Percentiles rank a stretch among this genome's conserved stretches.
Conservation (phyloP, 2,888 invertebrate genomes). For the Encarsia formosa region DNA sequence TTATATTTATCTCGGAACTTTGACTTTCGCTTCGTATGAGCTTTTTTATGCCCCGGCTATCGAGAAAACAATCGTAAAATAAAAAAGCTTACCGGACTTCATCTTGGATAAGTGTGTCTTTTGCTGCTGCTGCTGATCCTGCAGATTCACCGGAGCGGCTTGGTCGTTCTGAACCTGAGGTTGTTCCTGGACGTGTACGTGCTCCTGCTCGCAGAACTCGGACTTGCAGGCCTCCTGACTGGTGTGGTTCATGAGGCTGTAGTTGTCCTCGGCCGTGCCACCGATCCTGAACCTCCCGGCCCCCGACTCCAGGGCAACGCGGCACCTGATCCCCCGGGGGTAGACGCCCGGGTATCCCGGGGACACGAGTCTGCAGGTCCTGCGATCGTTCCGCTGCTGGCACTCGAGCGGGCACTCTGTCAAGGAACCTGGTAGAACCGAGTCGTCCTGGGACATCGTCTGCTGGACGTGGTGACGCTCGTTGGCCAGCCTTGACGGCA, state of each 20-base stretch:
- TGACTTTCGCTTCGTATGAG: no score
- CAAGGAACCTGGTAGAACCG: constrained; percentile 17
- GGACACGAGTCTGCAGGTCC: constrained; percentile 36
- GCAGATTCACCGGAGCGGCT: no score
- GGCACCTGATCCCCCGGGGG: constrained; percentile 39
- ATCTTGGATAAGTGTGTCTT: constrained; percentile 14
- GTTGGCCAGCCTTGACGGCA: constrained; percentile 35
- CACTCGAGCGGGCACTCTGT: constrained; percentile 41
- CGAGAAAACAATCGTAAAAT: no score
- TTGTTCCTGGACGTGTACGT: constrained; percentile 19
- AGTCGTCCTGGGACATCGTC: neutral
- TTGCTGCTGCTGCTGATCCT: neutral
- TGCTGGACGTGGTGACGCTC: constrained; percentile 37
- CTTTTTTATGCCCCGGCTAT: no score
- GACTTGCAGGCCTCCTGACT: constrained; percentile 39
- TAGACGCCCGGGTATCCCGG: constrained; percentile 43
- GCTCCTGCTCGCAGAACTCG: constrained; percentile 40
- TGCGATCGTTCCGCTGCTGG: constrained; percentile 37
- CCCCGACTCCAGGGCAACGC: constrained; percentile 37
- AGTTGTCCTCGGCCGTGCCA: constrained; percentile 38
- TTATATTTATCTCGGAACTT: no score
- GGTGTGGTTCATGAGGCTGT: constrained; percentile 42
- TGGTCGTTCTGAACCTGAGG: neutral
- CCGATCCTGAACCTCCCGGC: constrained; percentile 41
- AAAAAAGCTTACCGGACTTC: constrained; percentile 8